These are phyloP conservation scores for Symphodus melops DNA, from an alignment of 2,113 vertebrate genomes.

Conservation along the genomic window DNA sequence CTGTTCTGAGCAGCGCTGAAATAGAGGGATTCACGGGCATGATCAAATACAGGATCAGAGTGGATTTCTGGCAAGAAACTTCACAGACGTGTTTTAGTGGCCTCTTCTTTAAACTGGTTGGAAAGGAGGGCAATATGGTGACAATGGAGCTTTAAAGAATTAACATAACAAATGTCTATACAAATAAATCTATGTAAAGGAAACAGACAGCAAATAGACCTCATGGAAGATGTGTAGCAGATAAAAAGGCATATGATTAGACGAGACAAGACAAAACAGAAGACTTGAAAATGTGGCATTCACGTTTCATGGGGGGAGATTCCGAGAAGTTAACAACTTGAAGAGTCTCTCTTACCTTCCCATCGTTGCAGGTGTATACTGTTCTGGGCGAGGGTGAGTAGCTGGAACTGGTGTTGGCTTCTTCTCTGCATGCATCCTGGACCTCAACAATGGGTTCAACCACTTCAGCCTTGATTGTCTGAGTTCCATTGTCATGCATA, in stretches of 20 bases:
- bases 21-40: no score
- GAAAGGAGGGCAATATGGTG: no score
- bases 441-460: constrained; percentile 84
- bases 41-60: no score
- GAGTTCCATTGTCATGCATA: constrained; percentile 88
- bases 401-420: constrained; percentile 87
- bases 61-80: no score
- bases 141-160: neutral
- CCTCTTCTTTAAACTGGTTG: no score
- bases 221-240: neutral
- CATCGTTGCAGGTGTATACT: constrained; percentile 87
- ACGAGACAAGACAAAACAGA: neutral
- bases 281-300: neutral
- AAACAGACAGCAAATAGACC: constrained; percentile 1
- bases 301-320: neutral
- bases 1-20: no score
- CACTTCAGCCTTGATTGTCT: constrained; percentile 88
- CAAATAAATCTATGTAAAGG: constrained; percentile 9
- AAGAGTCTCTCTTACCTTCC: constrained; percentile 77
- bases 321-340: neutral
- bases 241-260: neutral
- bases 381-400: constrained; percentile 85
- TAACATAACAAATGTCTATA: neutral
- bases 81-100: no score
- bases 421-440: constrained; percentile 83